phyloP scores from a whole-genome alignment of 2,113 vertebrate species.

The Oxyruncus cristatus region DNA sequence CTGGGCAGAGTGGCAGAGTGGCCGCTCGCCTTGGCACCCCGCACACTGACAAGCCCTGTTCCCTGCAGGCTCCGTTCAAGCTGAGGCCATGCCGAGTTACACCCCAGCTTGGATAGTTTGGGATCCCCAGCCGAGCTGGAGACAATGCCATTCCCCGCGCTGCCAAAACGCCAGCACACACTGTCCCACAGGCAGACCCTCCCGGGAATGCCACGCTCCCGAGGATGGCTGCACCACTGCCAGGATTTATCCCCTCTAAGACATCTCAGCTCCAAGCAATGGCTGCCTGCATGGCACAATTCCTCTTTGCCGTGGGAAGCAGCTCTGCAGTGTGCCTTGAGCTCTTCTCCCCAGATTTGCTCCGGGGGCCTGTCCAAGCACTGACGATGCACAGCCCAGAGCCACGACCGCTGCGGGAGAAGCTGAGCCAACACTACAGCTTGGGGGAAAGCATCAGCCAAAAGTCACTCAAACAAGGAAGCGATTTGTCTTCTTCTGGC shows the following conservation, averaged over 20 bases:
- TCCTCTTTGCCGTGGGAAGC: neutral
- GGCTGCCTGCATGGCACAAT: neutral
- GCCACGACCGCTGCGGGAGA: neutral
- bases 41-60: rapidly evolving
- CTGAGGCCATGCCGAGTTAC: neutral
- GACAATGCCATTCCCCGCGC: neutral
- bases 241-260: neutral
- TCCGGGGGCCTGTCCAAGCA: neutral
- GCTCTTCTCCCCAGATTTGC: neutral
- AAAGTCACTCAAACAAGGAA: slow-evolving; percentile 62
- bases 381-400: neutral
- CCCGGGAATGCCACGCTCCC: neutral
- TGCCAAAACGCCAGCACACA: rapidly evolving
- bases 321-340: neutral
- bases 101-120: neutral
- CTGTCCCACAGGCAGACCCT: neutral
- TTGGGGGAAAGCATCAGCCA: slow-evolving; percentile 27
- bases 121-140: neutral
- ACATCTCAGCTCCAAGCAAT: neutral
- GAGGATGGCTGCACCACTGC: neutral
- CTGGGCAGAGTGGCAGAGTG: rapidly evolving
- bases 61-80: neutral
- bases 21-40: neutral
- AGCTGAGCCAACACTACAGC: neutral
- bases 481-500: slow-evolving; percentile 51